Base-by-base conservation (phyloP, 2,888 invertebrate species). In the Sturmia bella region DNA sequence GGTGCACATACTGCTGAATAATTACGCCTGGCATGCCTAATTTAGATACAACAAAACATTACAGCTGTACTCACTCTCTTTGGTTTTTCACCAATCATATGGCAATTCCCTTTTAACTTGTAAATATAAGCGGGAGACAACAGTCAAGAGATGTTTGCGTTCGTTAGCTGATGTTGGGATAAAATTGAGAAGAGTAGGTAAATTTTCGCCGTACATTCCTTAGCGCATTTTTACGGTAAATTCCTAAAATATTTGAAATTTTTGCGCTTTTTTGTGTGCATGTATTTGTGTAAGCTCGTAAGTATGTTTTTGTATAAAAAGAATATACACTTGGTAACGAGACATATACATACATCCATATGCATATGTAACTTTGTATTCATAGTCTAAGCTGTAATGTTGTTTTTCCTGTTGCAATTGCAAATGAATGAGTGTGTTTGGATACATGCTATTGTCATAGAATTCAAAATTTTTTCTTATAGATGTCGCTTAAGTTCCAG, bases 201-300 rank as follows among this genome's bases (percentile, higher is more conserved):
- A n/a, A 37, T 72, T 79, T 83, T 85, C 86, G 86, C 85, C 85
- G 85, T 78, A 84, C 85, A 86, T 86, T 86, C 86, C 85, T 86
- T 84, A 85, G 85, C 86, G 84, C 86, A 86, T 86, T 86, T 85
- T 86, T 86, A 85, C 86, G 86, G 86, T 85, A 83, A 84, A 85
- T 85, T 84, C 84, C 84, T 85, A 74, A 84, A 84, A 85, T 85
- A 85, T 84, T 85, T 85, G 85, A 84, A 85, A 82, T 84, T 83
- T 83, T 85, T 85, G 84, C 84, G 78, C 73, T n/a, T n/a, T n/a
- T n/a, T n/a, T n/a, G 77, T 83, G 74, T 64, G 39, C 45, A 37
- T 4, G 59, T 48, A 80, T 83, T 82, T 85, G 75, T 59, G 66
- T 78, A 48, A 39, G n/a, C n/a, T n/a, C 73, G 77, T 83, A 77